Percentiles rank a stretch among this genome's conserved stretches.
phyloP scores from a whole-genome alignment of 2,888 invertebrate species.

The Nymphalis polychloros region DNA sequence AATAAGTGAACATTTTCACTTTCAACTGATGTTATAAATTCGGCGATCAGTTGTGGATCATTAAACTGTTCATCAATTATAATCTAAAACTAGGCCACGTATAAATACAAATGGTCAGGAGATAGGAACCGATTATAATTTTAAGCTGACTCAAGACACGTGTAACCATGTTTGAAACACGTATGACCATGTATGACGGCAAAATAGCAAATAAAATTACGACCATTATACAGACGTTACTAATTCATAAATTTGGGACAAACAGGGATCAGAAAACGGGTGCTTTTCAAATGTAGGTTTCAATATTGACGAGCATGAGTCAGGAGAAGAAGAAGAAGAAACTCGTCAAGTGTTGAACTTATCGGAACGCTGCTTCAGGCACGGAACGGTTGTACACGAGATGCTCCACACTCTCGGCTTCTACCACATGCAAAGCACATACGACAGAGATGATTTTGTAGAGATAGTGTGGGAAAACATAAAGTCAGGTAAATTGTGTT shows the following conservation, averaged over 20 bases:
- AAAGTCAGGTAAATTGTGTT: slow-evolving; percentile 67
- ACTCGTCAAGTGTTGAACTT: slow-evolving; percentile 76
- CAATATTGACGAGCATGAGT: slow-evolving; percentile 51
- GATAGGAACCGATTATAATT: no score
- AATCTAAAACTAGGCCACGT: no score
- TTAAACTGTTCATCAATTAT: no score
- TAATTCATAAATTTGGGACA: not conserved
- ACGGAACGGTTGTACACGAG: slow-evolving; percentile 88
- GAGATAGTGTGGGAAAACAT: slow-evolving; percentile 89
- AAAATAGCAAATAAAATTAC: not conserved
- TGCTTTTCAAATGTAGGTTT: slow-evolving; percentile 76
- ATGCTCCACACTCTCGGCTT: slow-evolving; percentile 90
- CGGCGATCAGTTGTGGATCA: no score
- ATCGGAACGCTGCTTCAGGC: slow-evolving; percentile 79
- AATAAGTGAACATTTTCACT: not conserved
- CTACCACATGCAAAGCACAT: slow-evolving; percentile 91
- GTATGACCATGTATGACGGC: no score
- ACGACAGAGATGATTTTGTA: slow-evolving; percentile 88
- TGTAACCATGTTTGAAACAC: no score
- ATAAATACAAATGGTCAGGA: no score
- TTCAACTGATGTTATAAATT: not conserved
- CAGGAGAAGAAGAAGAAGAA: slow-evolving; percentile 49
- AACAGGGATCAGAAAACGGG: slow-evolving; percentile 86
- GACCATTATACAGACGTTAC: not conserved
- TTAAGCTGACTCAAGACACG: no score